phyloP scores from a whole-genome alignment of 2,888 invertebrate species.

The Liodrosophila aerea region DNA sequence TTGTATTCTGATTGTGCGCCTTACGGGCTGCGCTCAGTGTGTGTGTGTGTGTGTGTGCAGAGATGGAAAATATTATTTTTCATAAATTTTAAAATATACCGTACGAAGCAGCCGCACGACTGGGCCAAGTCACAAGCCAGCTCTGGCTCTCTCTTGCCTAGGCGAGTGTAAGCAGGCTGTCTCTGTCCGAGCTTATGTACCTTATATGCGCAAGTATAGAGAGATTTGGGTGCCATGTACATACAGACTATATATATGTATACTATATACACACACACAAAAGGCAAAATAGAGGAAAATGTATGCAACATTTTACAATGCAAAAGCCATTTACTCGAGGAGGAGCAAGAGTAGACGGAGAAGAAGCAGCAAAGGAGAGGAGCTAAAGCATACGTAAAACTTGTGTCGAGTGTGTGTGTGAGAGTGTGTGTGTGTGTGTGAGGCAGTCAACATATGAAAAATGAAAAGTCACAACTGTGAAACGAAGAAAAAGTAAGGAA shows the following conservation, averaged over 20 bases:
- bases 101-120: constrained; percentile 22
- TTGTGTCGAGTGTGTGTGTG: constrained; percentile 17
- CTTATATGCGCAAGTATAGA: constrained; percentile 27
- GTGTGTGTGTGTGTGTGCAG: constrained; percentile 47
- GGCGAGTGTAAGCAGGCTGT: no score
- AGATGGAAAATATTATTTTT: constrained; percentile 80
- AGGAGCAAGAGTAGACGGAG: constrained; percentile 20
- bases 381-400: constrained; percentile 26
- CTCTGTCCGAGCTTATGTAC: not conserved
- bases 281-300: constrained; percentile 74
- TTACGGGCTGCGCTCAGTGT: constrained; percentile 21
- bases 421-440: constrained; percentile 23
- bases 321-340: constrained; percentile 74
- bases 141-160: constrained; percentile 33
- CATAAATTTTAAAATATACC: constrained; percentile 81
- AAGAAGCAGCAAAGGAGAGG: constrained; percentile 5
- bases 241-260: constrained; percentile 5
- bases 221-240: constrained; percentile 51
- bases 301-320: constrained; percentile 80
- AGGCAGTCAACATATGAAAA: constrained; percentile 74
- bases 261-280: constrained; percentile 28
- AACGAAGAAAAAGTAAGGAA: constrained; percentile 6
- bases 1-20: constrained; percentile 62
- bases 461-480: constrained; percentile 73
- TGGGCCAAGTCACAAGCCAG: constrained; percentile 14